These are phyloP conservation scores for Palythoa heliodiscus DNA, from an alignment of 92 coral and sea anemone species.

Conservation along the genomic window DNA sequence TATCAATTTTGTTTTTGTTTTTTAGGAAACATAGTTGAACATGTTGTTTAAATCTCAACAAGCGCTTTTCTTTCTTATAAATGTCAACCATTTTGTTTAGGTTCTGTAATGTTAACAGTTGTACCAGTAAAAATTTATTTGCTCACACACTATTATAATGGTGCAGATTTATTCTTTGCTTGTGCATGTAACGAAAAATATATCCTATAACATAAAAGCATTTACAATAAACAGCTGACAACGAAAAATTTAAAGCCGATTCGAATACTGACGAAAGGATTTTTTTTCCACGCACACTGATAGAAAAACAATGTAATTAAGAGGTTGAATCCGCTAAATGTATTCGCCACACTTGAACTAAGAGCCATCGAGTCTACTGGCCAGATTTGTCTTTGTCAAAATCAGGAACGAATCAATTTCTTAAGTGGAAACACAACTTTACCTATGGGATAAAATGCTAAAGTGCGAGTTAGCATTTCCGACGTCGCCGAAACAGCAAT, in stretches of 20 bases:
- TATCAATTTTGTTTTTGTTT: too few species aligned
- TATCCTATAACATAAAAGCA: neutral
- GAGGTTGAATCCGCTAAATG: neutral
- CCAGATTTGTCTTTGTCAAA: neutral
- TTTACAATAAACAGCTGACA: slow-evolving; percentile 1
- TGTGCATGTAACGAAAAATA: neutral
- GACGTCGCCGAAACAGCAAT: neutral
- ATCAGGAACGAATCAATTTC: neutral
- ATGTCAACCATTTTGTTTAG: neutral
- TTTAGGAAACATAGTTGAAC: too few species aligned
- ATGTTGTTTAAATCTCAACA: too few species aligned
- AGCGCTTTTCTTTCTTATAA: neutral
- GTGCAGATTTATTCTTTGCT: neutral
- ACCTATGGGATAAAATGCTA: neutral
- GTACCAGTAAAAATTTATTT: too few species aligned
- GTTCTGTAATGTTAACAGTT: too few species aligned
- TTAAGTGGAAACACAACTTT: neutral
- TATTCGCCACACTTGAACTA: neutral
- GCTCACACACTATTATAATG: neutral
- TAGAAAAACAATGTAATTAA: neutral
- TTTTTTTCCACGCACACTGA: neutral
- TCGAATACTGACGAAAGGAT: neutral
- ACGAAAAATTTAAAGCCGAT: neutral
- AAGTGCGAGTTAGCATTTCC: neutral
- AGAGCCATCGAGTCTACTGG: neutral